Base-by-base conservation (phyloP, 1,140 invertebrate species). In the Hycleus phaleratus region DNA sequence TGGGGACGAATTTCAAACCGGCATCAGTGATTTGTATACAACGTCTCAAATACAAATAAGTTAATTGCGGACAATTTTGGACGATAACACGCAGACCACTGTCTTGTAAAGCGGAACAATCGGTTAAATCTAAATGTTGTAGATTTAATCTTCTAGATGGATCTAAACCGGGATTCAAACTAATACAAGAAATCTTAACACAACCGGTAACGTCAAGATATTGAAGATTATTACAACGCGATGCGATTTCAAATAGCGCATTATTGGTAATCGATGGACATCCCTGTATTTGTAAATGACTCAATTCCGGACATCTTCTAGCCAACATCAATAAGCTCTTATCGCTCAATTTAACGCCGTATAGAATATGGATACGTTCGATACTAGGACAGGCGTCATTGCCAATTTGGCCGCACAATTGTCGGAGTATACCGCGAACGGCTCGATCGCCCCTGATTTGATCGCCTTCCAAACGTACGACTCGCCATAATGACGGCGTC, bases 11-110 rank as follows among this genome's bases (percentile, higher is more conserved):
- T 64, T 89, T 86, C 4, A 90, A 75, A 59, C 87, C 87, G 63
- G 82, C 80, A 75, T 90, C 87, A 78, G 90, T 92, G 53, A 93
- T 86, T 75, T 88, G 84, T 65, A 85, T 80, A 75, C 93, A 96
- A 67, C 93, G 79, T 59, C 93, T 77, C 12, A 96, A 79, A 74
- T 94, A 95, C n/a, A 96, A 78, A 73, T 89, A 92, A 52, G 85
- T 83, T 40, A 96, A 78, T 62, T 93, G 88, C 2, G 91, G 88
- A 75, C 90, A 95, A 54, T 90, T 90, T 40, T 86, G 81, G 1
- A 93, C 85, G 38, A 94, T 85, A 9, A 88, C 81, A 57, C 87
- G 81, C 1, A 96, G 77, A 4, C 91, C 91, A 18, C 83, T 81
- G 70, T 95, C 92, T 59, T 91, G 87, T 2, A 96, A 78, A 6